A percentile compares a stretch with the other conserved stretches of the same genome.
Evolutionary conservation across 1,140 invertebrate species (phyloP).

Genomic region (Brachystomella parvula): DNA sequence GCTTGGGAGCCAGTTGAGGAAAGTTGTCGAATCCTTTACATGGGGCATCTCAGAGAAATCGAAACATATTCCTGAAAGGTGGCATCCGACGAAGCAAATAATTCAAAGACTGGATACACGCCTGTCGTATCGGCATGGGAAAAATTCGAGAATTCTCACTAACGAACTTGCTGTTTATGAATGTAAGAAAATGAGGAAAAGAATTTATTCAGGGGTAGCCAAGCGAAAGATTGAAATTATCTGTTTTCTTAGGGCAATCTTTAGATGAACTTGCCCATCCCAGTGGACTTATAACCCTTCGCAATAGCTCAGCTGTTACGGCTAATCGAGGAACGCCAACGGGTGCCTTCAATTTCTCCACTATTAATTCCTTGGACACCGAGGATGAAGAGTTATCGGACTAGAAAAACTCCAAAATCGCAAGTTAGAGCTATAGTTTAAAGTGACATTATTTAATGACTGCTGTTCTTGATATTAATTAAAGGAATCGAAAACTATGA

Average conservation of each 20-base stretch:
- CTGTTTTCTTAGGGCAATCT: slow-evolving; percentile 20
- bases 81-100: slow-evolving; percentile 34
- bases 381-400: slow-evolving; percentile 10
- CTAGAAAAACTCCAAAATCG: not conserved
- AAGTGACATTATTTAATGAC: too few species aligned
- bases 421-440: not conserved
- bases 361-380: not conserved
- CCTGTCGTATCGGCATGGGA: not conserved
- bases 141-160: slow-evolving; percentile 1
- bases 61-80: slow-evolving; percentile 16
- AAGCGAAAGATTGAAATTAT: not conserved
- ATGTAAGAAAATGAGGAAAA: slow-evolving; percentile 18
- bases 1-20: slow-evolving; percentile 31
- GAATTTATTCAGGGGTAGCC: not conserved
- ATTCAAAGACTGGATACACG: not conserved
- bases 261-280: slow-evolving; percentile 29
- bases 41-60: slow-evolving; percentile 25
- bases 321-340: slow-evolving; percentile 16
- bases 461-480: too few species aligned
- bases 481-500: too few species aligned
- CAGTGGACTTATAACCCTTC: slow-evolving; percentile 23
- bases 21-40: slow-evolving; percentile 25
- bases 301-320: slow-evolving; percentile 16
- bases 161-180: slow-evolving; percentile 30
- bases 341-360: not conserved